These are phyloP conservation scores for Drosophila pallidifrons DNA, from an alignment of 1,140 invertebrate genomes.

Conservation along the genomic window DNA sequence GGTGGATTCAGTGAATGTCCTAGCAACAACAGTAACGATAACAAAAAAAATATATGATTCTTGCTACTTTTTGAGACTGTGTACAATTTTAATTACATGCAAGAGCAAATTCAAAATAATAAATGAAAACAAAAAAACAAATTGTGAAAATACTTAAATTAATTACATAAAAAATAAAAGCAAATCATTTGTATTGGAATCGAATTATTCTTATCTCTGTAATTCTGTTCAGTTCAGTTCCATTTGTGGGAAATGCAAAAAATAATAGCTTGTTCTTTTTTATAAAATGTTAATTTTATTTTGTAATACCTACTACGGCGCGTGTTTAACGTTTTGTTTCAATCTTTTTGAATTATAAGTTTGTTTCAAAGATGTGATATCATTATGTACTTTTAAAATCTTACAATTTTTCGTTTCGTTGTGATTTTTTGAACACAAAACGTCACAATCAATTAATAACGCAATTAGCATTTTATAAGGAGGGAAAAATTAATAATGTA, in stretches of 20 bases:
- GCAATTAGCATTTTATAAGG: constrained; percentile 35
- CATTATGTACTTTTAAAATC: constrained; percentile 70
- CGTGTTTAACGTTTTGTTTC: constrained; percentile 66
- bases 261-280: constrained; percentile 38
- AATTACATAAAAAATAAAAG: constrained; percentile 64
- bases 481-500: constrained; percentile 36
- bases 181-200: constrained; percentile 49
- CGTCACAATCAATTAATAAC: constrained; percentile 36
- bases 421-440: constrained; percentile 50
- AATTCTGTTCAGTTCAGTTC: constrained; percentile 11
- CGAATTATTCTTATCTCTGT: not conserved
- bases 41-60: constrained; percentile 65
- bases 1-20: constrained; percentile 13
- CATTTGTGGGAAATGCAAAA: constrained; percentile 11
- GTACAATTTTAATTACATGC: constrained; percentile 75
- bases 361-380: constrained; percentile 57
- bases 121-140: constrained; percentile 39
- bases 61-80: constrained; percentile 80
- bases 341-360: constrained; percentile 64
- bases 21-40: constrained; percentile 33
- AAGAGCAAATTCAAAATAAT: constrained; percentile 65
- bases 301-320: constrained; percentile 79
- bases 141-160: constrained; percentile 74
- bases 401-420: constrained; percentile 63
- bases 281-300: constrained; percentile 83